Evolutionary conservation across 53 echinoderm and acorn worm species (phyloP).

Genomic region (Luidia sarsii): DNA sequence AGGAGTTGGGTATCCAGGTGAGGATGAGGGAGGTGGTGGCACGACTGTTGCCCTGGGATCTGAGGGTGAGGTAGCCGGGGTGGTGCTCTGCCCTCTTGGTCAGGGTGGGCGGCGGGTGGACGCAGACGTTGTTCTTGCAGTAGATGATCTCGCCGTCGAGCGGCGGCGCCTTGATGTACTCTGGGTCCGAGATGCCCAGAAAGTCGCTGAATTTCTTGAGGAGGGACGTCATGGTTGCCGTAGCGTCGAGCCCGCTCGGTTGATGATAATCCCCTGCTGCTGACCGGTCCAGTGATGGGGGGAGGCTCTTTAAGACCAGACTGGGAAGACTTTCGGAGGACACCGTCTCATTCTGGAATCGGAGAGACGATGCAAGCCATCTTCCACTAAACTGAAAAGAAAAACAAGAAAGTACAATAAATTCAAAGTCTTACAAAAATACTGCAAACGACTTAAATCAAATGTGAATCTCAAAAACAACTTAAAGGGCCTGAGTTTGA

Average conservation of each 20-base stretch:
- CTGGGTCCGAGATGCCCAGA: constrained; percentile 87
- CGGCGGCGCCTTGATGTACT: constrained; percentile 82
- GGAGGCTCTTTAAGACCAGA: too few species aligned
- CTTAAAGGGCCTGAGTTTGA: too few species aligned
- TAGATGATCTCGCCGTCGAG: constrained; percentile 98
- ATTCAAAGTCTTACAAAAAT: too few species aligned
- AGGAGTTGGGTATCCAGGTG: constrained; percentile 97
- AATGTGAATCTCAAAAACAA: too few species aligned
- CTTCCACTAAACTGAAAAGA: background rate
- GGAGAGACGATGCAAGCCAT: too few species aligned
- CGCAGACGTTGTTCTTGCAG: constrained; percentile 99
- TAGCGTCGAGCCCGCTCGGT: too few species aligned
- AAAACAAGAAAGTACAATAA: too few species aligned
- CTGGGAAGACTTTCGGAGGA: too few species aligned
- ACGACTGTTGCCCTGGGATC: constrained; percentile 78
- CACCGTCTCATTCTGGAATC: constrained; percentile 14
- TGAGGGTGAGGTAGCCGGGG: constrained; percentile 91
- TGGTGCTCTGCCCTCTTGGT: constrained; percentile 72
- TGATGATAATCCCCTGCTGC: too few species aligned
- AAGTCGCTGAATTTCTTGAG: constrained; percentile 95
- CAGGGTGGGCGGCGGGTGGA: constrained; percentile 90
- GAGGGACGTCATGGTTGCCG: constrained; percentile 63
- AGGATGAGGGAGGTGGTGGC: constrained; percentile 76
- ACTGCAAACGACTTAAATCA: too few species aligned
- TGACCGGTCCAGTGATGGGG: too few species aligned